Base-by-base conservation (phyloP, 2,888 invertebrate genomes). In the Cheilosia variabilis region DNA sequence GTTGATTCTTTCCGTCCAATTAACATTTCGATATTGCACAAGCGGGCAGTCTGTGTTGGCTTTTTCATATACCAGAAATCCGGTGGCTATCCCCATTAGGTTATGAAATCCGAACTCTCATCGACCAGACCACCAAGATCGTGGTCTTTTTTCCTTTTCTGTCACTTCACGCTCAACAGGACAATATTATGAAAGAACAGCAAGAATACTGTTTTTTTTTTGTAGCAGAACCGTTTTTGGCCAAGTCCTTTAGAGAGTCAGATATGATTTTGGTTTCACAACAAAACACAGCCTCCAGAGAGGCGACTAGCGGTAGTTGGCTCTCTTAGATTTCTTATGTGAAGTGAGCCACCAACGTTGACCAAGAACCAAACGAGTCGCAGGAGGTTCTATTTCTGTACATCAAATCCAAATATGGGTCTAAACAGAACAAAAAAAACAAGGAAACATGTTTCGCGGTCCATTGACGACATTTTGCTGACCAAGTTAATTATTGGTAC, bases 1-100 rank as follows among this genome's bases (percentile, higher is more conserved):
- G 37, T 10, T 37, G 37, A 13, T 13, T 81, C 76, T 43, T 86
- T 81, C 86, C 76, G 52, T 37, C 71, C 81, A 76, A 81, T n/a
- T n/a, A n/a, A n/a, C n/a, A n/a, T 76, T 86, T 86, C 86, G 77
- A 77, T 86, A 81, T 81, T 71, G 86, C 72, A 76, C 86, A 76
- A 58, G 58, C 17, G 7, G 31, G 19, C 58, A 45, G 53, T 55
- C 27, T 76, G 76, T 86, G 86, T 86, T 81, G 60, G 80, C 65
- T 17, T 10, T 52, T 47, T 19, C 15, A 27, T 24, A 17, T 84
- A 86, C 86, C 76, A 66, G 76, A 71, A 86, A 77, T 72, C 62
- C 86, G 60, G 86, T 80, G 80, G 84, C 71, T 58, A 41, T 66
- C 60, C 37, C 71, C 34, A 57, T 63, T 69, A 62, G 71, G 47